These are phyloP conservation scores for Notamacropus eugenii DNA, from an alignment of 2,797 vertebrate genomes.

Conservation along the genomic window DNA sequence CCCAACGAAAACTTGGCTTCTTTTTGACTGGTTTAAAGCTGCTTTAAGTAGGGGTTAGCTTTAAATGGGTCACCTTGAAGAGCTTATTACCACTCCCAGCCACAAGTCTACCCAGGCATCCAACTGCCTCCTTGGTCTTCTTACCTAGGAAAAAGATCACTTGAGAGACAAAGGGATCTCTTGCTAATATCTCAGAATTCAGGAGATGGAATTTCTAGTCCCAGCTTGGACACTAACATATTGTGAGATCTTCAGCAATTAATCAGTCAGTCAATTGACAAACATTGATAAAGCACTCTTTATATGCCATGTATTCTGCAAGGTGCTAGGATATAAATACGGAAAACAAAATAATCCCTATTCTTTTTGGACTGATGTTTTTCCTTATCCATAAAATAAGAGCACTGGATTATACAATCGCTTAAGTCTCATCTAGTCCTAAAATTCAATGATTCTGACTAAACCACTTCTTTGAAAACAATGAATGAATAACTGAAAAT, in stretches of 20 bases:
- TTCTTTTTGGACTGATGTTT: neutral
- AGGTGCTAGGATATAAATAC: neutral
- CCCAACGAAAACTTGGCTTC: neutral
- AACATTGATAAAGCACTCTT: neutral
- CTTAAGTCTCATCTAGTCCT: neutral
- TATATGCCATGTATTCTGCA: neutral
- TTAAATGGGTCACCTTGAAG: neutral
- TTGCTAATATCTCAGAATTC: neutral
- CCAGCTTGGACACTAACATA: neutral
- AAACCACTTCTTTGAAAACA: neutral
- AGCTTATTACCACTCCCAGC: neutral
- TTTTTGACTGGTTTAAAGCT: neutral
- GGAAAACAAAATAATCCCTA: neutral
- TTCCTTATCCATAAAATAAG: neutral
- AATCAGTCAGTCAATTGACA: neutral
- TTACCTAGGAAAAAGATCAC: neutral
- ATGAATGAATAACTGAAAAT: neutral
- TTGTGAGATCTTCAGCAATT: neutral
- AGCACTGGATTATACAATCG: neutral
- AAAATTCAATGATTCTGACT: neutral
- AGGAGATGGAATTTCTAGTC: neutral
- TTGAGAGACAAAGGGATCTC: neutral
- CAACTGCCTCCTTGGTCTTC: neutral
- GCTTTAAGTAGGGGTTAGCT: neutral
- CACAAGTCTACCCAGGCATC: neutral